phyloP scores from a whole-genome alignment of 1,140 invertebrate species.

The Euura saliciscinereae region DNA sequence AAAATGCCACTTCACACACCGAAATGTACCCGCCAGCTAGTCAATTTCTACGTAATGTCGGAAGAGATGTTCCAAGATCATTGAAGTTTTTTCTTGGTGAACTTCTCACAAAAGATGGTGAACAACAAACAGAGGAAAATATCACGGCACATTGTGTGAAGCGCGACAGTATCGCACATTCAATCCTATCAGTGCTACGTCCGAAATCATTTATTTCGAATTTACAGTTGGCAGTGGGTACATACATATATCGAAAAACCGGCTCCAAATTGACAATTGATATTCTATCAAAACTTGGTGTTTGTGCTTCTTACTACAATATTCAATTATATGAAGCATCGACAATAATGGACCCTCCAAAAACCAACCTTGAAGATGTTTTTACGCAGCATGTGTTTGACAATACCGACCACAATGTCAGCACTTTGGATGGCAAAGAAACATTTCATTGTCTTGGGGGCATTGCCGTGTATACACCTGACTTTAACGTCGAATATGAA shows the following conservation, averaged over 20 bases:
- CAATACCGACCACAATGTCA: slow-evolving; percentile 43
- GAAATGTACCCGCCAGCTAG: slow-evolving; percentile 7
- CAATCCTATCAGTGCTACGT: slow-evolving; percentile 5
- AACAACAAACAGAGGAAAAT: not conserved
- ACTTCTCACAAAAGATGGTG: slow-evolving; percentile 3
- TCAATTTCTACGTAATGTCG: slow-evolving; percentile 11
- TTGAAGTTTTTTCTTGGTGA: slow-evolving; percentile 13
- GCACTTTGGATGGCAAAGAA: slow-evolving; percentile 26
- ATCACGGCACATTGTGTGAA: not conserved
- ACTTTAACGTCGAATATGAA: slow-evolving; percentile 12
- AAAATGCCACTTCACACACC: not conserved
- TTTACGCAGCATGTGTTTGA: slow-evolving; percentile 46
- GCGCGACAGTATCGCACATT: slow-evolving; percentile 12
- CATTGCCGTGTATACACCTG: slow-evolving; percentile 23
- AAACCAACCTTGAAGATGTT: slow-evolving; percentile 18
- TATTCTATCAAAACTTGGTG: slow-evolving; percentile 29
- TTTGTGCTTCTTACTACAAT: slow-evolving; percentile 38
- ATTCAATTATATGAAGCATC: slow-evolving; percentile 36
- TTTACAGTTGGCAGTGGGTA: slow-evolving; percentile 18
- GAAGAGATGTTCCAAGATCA: slow-evolving; percentile 1
- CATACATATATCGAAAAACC: not conserved
- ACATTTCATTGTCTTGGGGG: slow-evolving; percentile 28
- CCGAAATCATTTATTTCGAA: slow-evolving; percentile 18
- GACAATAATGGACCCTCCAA: slow-evolving; percentile 28
- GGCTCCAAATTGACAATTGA: slow-evolving; percentile 17